Conservation (phyloP, 30 jellyfish, hydroid and myxozoan genomes). For the Cassiopea xamachana region DNA sequence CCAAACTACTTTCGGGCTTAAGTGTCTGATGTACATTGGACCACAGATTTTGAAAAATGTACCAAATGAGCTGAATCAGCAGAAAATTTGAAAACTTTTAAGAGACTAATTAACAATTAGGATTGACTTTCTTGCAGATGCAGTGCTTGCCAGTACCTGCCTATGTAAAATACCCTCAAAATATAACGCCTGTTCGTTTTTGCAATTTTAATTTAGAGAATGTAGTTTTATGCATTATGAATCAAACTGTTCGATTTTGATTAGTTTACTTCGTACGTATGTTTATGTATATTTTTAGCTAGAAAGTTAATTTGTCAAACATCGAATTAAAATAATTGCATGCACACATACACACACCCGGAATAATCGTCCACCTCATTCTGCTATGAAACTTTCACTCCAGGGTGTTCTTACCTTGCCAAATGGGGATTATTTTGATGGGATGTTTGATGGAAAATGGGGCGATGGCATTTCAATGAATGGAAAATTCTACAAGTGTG, state of each 20-base stretch:
- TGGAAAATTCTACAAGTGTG: slow-evolving; percentile 83
- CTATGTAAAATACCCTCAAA: too few species aligned
- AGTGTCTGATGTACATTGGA: too few species aligned
- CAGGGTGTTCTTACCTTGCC: slow-evolving; percentile 94
- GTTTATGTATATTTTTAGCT: too few species aligned
- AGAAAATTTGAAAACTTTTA: too few species aligned
- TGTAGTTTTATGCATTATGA: neutral
- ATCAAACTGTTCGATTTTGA: too few species aligned
- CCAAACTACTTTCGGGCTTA: too few species aligned
- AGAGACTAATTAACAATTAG: too few species aligned
- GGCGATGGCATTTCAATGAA: slow-evolving; percentile 91
- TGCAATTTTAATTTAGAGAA: too few species aligned
- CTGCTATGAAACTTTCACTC: neutral
- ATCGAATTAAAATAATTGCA: neutral
- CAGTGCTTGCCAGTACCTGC: neutral
- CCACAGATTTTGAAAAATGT: too few species aligned
- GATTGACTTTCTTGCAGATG: too few species aligned
- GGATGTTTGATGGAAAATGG: slow-evolving; percentile 92
- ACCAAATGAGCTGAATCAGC: too few species aligned
- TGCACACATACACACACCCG: neutral
- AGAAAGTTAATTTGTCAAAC: neutral
- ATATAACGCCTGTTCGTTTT: too few species aligned
- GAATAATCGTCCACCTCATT: neutral
- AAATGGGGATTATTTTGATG: slow-evolving; percentile 92
- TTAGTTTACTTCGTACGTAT: neutral